phyloP scores from a whole-genome alignment of 30 jellyfish, hydroid and myxozoan species.

The Chironex yamaguchii region DNA sequence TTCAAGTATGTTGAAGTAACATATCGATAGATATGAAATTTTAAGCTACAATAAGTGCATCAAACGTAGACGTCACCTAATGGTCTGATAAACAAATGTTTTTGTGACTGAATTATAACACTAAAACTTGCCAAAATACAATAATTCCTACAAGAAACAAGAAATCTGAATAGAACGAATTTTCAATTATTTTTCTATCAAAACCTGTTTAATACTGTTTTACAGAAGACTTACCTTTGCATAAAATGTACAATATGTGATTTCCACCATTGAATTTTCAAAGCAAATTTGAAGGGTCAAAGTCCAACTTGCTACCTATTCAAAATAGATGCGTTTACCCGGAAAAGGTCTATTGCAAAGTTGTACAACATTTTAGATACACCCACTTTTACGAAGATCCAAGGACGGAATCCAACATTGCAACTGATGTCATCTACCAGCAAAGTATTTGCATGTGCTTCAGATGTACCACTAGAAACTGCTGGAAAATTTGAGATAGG shows the following conservation, averaged over 20 bases:
- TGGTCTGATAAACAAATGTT: neutral
- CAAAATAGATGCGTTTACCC: conserved; percentile 50
- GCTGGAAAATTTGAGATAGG: neutral
- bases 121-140: conserved; percentile 13
- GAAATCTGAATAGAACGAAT: neutral
- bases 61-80: neutral
- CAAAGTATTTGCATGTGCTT: too few relatives aligned
- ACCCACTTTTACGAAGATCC: too few relatives aligned
- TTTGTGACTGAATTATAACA: neutral
- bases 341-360: conserved; percentile 38
- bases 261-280: conserved; percentile 20
- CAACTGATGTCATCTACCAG: too few relatives aligned
- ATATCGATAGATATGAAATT: neutral
- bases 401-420: too few relatives aligned
- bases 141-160: neutral
- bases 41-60: conserved; percentile 1
- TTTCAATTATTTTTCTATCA: neutral
- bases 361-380: too few relatives aligned
- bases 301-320: conserved; percentile 60
- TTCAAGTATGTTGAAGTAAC: neutral
- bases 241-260: neutral
- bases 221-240: conserved; percentile 26
- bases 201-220: neutral
- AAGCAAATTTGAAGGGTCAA: conserved; percentile 26
- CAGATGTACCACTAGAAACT: neutral